Evolutionary conservation across 2,113 vertebrate species (phyloP), one percentile per base, ranked within the genome.

Genomic region (Myiozetetes cayanensis): DNA sequence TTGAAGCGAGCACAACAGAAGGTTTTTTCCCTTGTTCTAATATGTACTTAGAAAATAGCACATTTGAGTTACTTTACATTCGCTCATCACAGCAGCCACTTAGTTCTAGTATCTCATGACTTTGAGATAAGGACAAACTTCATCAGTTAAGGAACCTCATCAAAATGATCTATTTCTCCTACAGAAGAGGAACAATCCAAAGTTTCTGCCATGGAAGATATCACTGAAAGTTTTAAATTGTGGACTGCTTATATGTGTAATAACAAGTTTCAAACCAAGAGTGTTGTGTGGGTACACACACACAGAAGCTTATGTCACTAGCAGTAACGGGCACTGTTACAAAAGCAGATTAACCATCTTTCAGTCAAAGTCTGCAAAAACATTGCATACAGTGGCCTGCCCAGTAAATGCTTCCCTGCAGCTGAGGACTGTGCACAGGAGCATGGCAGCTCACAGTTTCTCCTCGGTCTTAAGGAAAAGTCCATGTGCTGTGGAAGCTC

Each of bases 271-370:
- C 47, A 94, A 31, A 66, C 53, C 24, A 67, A 35, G 74, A 66
- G 43, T 25, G 33, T 65, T 5, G 2, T 4, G 37, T 11, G 41
- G 7, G 17, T 25, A 55, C 25, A n/a, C 12, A 39, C 39, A 62
- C 20, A 58, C 3, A 66, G 50, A 65, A 61, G 46, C 12, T 82
- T 37, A 3, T 7, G 41, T 20, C 0, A 0, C 37, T 33, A 39
- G 87, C 9, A 23, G 9, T 41, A 62, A 62, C 0, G 5, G 21
- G 55, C 39, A 46, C 44, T 17, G 8, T 27, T 55, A 59, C 14
- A 63, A 80, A 89, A 55, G 63, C 8, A 8, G 76, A 84, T 66
- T 55, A 74, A 61, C 18, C 20, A 33, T 35, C 65, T 50, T 56
- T 55, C 50, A 41, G 14, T 15, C 49, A 55, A 10, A 11, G 27